These are phyloP conservation scores for Agapetus fuscipes DNA, from an alignment of 2,888 invertebrate genomes.

Conservation along the genomic window DNA sequence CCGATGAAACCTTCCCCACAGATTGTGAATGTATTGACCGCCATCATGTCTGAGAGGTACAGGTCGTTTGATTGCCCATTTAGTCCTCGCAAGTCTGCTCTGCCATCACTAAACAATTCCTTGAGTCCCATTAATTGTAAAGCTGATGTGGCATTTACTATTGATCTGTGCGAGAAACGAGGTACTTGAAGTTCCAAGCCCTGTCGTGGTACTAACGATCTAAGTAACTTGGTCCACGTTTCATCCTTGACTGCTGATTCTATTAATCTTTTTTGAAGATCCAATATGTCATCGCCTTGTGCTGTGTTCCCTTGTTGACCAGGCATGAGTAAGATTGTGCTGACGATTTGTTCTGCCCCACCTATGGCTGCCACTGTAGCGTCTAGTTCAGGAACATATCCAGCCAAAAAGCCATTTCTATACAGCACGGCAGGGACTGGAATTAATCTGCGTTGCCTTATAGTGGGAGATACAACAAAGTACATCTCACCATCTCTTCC, in stretches of 20 bases:
- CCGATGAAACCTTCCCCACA: slow-evolving; percentile 66
- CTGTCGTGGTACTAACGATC: slow-evolving; percentile 62
- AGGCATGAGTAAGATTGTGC: slow-evolving; percentile 74
- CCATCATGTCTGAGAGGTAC: slow-evolving; percentile 74
- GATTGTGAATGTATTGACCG: slow-evolving; percentile 74
- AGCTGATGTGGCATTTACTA: slow-evolving; percentile 70
- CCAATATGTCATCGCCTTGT: slow-evolving; percentile 67
- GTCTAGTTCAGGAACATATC: slow-evolving; percentile 76
- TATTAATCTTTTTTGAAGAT: slow-evolving; percentile 60
- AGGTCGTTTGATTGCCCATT: slow-evolving; percentile 73
- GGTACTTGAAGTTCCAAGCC: slow-evolving; percentile 78
- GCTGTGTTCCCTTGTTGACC: slow-evolving; percentile 76
- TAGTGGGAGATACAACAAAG: slow-evolving; percentile 72
- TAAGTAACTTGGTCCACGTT: slow-evolving; percentile 64
- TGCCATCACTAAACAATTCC: slow-evolving; percentile 63
- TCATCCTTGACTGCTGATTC: slow-evolving; percentile 57
- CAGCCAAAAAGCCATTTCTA: slow-evolving; percentile 66
- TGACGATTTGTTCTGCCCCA: slow-evolving; percentile 57
- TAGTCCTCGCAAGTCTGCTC: slow-evolving; percentile 73
- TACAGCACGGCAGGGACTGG: slow-evolving; percentile 79
- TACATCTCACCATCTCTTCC: slow-evolving; percentile 80
- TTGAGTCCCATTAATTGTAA: slow-evolving; percentile 73
- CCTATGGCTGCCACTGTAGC: slow-evolving; percentile 76
- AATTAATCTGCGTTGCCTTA: slow-evolving; percentile 68
- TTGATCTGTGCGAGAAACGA: slow-evolving; percentile 71